Evolutionary conservation across 2,888 invertebrate species (phyloP).

Genomic region (Drosophila conformis): DNA sequence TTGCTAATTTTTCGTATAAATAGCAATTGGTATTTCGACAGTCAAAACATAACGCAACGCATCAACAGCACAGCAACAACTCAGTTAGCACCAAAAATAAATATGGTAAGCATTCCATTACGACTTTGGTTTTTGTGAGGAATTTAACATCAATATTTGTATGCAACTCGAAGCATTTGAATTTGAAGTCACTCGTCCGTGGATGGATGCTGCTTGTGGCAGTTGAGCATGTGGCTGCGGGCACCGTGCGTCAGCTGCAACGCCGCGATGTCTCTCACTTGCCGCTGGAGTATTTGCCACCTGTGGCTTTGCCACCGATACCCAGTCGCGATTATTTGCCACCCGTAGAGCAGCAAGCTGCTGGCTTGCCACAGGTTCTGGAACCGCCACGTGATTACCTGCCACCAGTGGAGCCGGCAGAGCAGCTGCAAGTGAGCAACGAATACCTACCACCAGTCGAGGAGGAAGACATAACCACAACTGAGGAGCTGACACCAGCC

Average conservation of each 20-base stretch:
- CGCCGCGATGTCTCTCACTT: constrained; percentile 81
- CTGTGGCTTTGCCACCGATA: constrained; percentile 73
- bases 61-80: constrained; percentile 21
- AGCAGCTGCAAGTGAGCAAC: constrained; percentile 46
- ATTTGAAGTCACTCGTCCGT: not conserved
- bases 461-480: constrained; percentile 39
- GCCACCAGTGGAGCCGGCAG: constrained; percentile 49
- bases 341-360: constrained; percentile 73
- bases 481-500: constrained; percentile 30
- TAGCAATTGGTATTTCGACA: constrained; percentile 71
- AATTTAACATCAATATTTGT: not conserved
- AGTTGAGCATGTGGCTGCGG: constrained; percentile 28
- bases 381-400: constrained; percentile 70
- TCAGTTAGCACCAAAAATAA: constrained; percentile 4
- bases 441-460: constrained; percentile 64
- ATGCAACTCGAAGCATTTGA: constrained; percentile 5
- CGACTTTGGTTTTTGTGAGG: not conserved
- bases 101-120: constrained; percentile 50
- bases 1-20: constrained; percentile 81
- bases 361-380: constrained; percentile 57
- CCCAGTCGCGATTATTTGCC: constrained; percentile 77
- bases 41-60: constrained; percentile 62
- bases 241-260: constrained; percentile 38
- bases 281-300: constrained; percentile 74
- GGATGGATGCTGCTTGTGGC: constrained; percentile 20